Evolutionary conservation across 2,888 invertebrate genomes (phyloP), one percentile per base, ranked within the genome.

Genomic region (Tiliacea aurago): DNA sequence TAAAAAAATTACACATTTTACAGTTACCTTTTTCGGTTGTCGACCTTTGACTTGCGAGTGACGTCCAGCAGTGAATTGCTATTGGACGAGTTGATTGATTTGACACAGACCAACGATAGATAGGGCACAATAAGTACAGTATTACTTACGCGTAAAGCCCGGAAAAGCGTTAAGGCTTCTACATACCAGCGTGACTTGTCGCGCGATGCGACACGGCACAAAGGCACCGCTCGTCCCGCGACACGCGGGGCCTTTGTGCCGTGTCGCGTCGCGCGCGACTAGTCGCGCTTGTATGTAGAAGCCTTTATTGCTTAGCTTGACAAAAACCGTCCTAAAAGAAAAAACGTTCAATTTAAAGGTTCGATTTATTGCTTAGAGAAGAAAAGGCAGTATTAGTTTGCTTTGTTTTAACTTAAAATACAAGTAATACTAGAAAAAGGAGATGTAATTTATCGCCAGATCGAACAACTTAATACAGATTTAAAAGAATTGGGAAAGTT

Each of bases 91-190:
- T 41, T 45, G 45, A 33, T 63, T 58, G 49, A 76, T 78, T 23
- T 13, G 28, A 41, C 41, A 18, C 3, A 15, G 28, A 41, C 1
- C 45, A 53, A 63, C 20, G 33, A 23, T 23, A 66, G 55, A 49
- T 56, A 15, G 2, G 47, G 23, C 73, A 37, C 41, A 41, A 18
- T 56, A 56, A 80, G 23, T 80, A 58, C n/a, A 59, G 9, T 37
- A n/a, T 53, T 41, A 59, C 47, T 43, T 33, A 41, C 67, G 41
- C 10, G 20, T 53, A 58, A 49, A 15, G 28, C 9, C 4, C 28
- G 23, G 41, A 73, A 79, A 72, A 72, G 13, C 13, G 9, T 49
- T 37, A 2, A 3, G 2, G 33, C 33, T 33, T 33, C 4, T n/a
- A n/a, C n/a, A n/a, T n/a, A n/a, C n/a, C n/a, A n/a, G n/a, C n/a